Evolutionary conservation across 2,113 vertebrate genomes (phyloP), one percentile per base, ranked within the genome.

Genomic region (Rhinolophus sinicus): DNA sequence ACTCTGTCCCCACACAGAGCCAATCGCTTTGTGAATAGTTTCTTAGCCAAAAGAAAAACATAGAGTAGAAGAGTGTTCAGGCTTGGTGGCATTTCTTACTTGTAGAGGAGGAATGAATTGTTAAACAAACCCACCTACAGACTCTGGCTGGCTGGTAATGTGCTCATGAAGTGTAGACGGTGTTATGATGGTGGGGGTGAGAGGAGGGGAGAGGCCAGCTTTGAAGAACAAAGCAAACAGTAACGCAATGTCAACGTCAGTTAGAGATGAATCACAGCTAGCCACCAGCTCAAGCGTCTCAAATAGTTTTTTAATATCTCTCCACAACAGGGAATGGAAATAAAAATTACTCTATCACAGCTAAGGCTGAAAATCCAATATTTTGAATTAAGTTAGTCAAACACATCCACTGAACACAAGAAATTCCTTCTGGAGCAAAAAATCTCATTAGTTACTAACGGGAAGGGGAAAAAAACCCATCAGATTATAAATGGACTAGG

Each of bases 351-450:
- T 83, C 44, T 47, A 87, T 94, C 86, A 90, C 67, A 89, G 56
- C 54, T 52, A 64, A 88, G 14, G 33, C 80, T 88, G 47, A 91
- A 97, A 94, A 92, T 88, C 77, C 91, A 96, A 64, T 83, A 92
- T 75, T 95, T 91, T 81, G 47, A 78, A 52, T 93, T 87, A 88
- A 95, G 90, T 96, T 96, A 88, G 88, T 94, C 94, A 90, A 85
- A 88, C 84, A 84, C 15, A 94, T 44, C 56, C 87, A 93, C 54
- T 52, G 62, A 95, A 92, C 81, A 91, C 22, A 85, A 93, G 84
- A 80, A 94, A 78, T 93, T 88, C 64, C 92, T 96, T 72, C 81
- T 69, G 58, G n/a, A 69, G 56, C 84, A 88, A 90, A 90, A 52
- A 85, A 93, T 84, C 93, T 90, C 56, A 86, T 92, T 95, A 96